Evolutionary conservation across 2,113 vertebrate species (phyloP).

Genomic region (Scomber japonicus): DNA sequence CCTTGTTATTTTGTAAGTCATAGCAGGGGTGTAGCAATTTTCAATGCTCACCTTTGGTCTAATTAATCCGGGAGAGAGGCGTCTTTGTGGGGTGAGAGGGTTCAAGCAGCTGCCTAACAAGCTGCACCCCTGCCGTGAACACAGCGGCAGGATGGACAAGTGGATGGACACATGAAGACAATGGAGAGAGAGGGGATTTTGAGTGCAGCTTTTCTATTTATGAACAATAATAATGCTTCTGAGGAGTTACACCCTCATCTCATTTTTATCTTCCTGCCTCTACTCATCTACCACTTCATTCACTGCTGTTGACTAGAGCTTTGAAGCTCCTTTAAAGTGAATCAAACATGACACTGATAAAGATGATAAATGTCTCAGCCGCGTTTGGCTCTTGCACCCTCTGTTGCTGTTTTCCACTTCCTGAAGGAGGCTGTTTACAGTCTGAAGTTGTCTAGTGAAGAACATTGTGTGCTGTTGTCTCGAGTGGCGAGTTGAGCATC

Average conservation of each 20-base stretch:
- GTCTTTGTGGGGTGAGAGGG: conserved; percentile 42
- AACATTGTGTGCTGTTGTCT: conserved; percentile 55
- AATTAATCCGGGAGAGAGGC: conserved; percentile 30
- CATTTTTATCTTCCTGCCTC: not conserved
- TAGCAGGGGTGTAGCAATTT: not conserved
- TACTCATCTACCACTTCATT: not conserved
- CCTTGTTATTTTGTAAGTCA: conserved; percentile 20
- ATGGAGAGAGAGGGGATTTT: conserved; percentile 4
- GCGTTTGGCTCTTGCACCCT: not conserved
- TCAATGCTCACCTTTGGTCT: conserved; percentile 60
- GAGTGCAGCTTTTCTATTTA: not conserved
- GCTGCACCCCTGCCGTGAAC: conserved; percentile 58
- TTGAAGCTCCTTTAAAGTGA: conserved; percentile 6
- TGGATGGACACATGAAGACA: conserved; percentile 32
- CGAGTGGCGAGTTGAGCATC: not conserved
- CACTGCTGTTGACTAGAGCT: not conserved
- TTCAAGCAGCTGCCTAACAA: conserved; percentile 58
- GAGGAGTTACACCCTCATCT: not conserved
- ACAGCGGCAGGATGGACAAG: conserved; percentile 19
- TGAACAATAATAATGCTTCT: conserved; percentile 32
- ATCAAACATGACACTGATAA: not conserved
- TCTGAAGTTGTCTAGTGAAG: conserved; percentile 16
- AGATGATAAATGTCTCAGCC: not conserved
- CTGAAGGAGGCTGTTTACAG: conserved; percentile 38
- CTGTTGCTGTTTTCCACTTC: conserved; percentile 6